Percentiles rank a stretch among this genome's conserved stretches.
phyloP scores from a whole-genome alignment of 2,113 vertebrate genomes.

The Ammodytes marinus region DNA sequence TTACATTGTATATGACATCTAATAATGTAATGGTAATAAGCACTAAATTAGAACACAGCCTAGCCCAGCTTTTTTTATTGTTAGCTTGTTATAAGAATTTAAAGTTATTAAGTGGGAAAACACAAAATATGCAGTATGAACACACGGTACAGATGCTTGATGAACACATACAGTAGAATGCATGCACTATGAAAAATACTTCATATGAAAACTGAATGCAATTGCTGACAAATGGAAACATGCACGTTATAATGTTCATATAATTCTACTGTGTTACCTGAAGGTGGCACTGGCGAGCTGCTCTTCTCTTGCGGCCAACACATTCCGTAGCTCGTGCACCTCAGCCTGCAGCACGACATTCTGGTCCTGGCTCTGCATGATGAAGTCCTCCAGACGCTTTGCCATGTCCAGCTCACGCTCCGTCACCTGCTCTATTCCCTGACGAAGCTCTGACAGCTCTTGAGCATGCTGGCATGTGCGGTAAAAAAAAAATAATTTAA shows the following conservation, averaged over 20 bases:
- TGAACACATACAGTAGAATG: not conserved
- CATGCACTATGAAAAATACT: not conserved
- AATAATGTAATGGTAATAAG: not conserved
- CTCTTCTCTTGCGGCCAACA: slow-evolving; percentile 83
- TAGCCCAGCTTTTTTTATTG: too few species aligned
- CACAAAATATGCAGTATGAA: not conserved
- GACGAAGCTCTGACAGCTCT: slow-evolving; percentile 82
- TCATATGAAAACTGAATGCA: not conserved
- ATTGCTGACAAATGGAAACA: not conserved
- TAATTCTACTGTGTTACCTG: slow-evolving; percentile 69
- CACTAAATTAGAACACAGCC: not conserved
- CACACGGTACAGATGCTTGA: not conserved
- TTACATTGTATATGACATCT: not conserved
- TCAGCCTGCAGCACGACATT: slow-evolving; percentile 80
- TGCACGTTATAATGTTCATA: not conserved
- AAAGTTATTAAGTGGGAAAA: not conserved
- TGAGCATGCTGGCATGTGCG: slow-evolving; percentile 76
- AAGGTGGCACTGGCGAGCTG: slow-evolving; percentile 84
- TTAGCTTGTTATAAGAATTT: too few species aligned
- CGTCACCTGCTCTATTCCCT: slow-evolving; percentile 83
- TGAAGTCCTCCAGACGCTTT: slow-evolving; percentile 87
- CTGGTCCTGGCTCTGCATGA: slow-evolving; percentile 83
- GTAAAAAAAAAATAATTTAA: too few species aligned
- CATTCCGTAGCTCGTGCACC: slow-evolving; percentile 81
- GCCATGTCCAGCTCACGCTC: slow-evolving; percentile 87